Evolutionary conservation across 1,140 invertebrate genomes (phyloP).

Genomic region (Hyposmocoma kahamanoa): DNA sequence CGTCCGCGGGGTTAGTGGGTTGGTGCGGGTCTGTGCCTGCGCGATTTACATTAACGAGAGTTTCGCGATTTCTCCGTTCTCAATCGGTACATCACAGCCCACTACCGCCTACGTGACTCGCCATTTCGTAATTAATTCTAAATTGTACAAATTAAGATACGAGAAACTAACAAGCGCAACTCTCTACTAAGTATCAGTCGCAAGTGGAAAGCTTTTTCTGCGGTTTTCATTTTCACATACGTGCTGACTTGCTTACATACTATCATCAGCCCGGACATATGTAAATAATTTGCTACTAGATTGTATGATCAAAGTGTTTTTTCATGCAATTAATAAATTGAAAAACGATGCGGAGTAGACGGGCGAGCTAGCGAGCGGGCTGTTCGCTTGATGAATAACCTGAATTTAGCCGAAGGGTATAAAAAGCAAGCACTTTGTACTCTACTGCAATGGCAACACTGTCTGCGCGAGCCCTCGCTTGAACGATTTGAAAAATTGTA

Average conservation of each 20-base stretch:
- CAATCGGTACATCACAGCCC: slow-evolving; percentile 31
- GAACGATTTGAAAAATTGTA: slow-evolving; percentile 40
- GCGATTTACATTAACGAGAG: slow-evolving; percentile 52
- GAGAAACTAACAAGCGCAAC: slow-evolving; percentile 20
- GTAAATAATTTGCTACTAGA: background rate
- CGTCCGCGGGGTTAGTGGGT: slow-evolving; percentile 48
- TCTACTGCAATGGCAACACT: slow-evolving; percentile 2
- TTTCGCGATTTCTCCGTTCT: slow-evolving; percentile 49
- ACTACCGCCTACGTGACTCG: slow-evolving; percentile 30
- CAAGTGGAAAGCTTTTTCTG: slow-evolving; percentile 11
- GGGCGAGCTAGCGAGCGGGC: background rate
- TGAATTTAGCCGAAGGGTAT: background rate
- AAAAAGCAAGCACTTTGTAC: slow-evolving; percentile 1
- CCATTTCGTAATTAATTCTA: slow-evolving; percentile 25
- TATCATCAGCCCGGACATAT: slow-evolving; percentile 5
- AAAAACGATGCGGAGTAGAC: slow-evolving; percentile 1
- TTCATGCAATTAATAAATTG: slow-evolving; percentile 3
- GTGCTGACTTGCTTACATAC: slow-evolving; percentile 9
- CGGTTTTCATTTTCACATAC: slow-evolving; percentile 8
- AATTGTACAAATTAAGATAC: slow-evolving; percentile 35
- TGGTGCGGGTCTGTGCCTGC: slow-evolving; percentile 26
- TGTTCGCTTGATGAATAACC: background rate
- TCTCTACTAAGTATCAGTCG: slow-evolving; percentile 14
- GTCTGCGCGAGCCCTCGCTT: slow-evolving; percentile 5
- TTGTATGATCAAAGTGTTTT: background rate